Evolutionary conservation across 2,797 vertebrate species (phyloP), one percentile per base, ranked within the genome.

Genomic region (Falco cherrug): DNA sequence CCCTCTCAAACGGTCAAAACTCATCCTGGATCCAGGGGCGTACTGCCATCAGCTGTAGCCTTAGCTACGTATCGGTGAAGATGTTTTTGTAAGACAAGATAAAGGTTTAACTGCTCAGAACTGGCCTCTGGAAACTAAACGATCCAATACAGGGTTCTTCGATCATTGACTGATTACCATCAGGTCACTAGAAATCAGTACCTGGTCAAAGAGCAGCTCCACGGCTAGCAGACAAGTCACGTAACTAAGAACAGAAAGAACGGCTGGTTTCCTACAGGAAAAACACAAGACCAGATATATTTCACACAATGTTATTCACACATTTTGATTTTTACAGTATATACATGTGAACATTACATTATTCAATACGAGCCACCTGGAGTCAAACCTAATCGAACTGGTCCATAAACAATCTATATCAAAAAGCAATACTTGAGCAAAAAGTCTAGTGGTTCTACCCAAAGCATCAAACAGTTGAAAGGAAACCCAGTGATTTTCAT

Each of bases 271-370:
- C 91, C 87, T 98, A 97, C 88, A 98, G 97, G 96, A 98, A 98
- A 98, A 98, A 98, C 97, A 75, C 98, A 98, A 98, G 98, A 98
- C 98, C 97, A 98, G 93, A 90, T 97, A 94, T 97, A 97, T 98
- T 98, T 98, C 98, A 98, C 98, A 98, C 97, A 97, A 97, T 98
- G 97, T 98, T 98, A 98, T 98, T 98, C 98, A 98, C 98, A 98
- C 97, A 97, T 98, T 98, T 97, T 90, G 97, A 95, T 97, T 98
- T 98, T 98, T 98, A 98, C 98, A 98, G 97, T 98, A 98, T 98
- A 97, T 98, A 98, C 98, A 98, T 24, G 92, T 98, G 97, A 98
- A 98, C 96, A 96, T 98, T 98, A 98, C 98, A 98, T 98, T 97
- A 98, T 97, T 98, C 95, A 96, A 89, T 98, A 97, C 54, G 96